A percentile compares a stretch with the other conserved stretches of the same genome.
These are phyloP conservation scores for Hanleya hanleyi DNA, from an alignment of 2,888 invertebrate species.

Conservation along the genomic window DNA sequence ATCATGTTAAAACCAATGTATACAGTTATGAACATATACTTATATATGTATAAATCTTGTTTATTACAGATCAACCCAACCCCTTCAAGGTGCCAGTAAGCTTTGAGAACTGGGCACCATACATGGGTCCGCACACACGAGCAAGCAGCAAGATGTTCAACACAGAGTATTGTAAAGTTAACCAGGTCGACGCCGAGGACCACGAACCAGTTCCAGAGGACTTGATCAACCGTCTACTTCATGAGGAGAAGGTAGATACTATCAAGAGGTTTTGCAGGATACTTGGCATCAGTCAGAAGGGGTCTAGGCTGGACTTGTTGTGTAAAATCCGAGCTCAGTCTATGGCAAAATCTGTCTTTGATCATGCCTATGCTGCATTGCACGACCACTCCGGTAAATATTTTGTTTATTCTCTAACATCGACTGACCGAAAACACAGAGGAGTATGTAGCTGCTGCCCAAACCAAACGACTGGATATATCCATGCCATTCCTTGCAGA, in stretches of 20 bases:
- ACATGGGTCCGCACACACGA: not conserved
- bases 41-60: too few species aligned
- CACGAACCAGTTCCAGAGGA: not conserved
- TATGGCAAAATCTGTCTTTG: not conserved
- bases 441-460: too few species aligned
- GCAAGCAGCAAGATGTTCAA: not conserved
- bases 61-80: not conserved
- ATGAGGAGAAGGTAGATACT: not conserved
- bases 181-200: too few species aligned
- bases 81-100: not conserved
- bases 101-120: slow-evolving; percentile 5
- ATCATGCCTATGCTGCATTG: not conserved
- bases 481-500: too few species aligned
- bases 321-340: not conserved
- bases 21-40: too few species aligned
- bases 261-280: not conserved
- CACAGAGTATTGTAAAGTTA: not conserved
- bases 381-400: not conserved
- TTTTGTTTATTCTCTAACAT: too few species aligned
- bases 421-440: too few species aligned
- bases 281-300: not conserved
- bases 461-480: too few species aligned
- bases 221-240: not conserved
- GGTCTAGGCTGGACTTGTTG: not conserved
- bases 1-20: too few species aligned